Evolutionary conservation across 1,140 invertebrate genomes (phyloP), one percentile per base, ranked within the genome.

Genomic region (Marisa cornuarietis): DNA sequence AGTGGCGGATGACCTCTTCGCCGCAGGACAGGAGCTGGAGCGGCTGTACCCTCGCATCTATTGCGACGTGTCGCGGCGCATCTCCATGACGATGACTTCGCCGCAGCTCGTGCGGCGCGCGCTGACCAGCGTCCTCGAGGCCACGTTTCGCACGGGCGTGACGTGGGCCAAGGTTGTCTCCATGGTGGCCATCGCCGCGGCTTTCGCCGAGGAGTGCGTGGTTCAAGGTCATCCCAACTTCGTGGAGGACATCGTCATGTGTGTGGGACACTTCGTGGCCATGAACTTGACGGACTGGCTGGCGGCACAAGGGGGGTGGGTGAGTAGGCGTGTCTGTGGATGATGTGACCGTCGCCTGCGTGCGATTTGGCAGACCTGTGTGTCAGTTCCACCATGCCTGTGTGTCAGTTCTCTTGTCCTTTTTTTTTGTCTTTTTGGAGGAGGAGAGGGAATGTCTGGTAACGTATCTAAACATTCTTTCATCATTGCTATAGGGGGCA

Each of bases 81-180:
- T 79, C 73, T 66, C 54, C 65, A 82, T 76, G 78, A 82, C 81
- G 8, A 82, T 82, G 81, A 73, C 58, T 49, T 73, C 73, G 2
- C 26, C 78, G 7, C 66, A 71, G 20, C n/a, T 82, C 20, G 81
- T 82, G 52, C 75, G 79, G 69, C 58, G 65, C 49, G 65, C 78
- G 42, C 61, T 82, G 26, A 79, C 74, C 61, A 31, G 42, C 31
- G 78, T 82, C 2, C 71, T 82, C 22, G 73, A 82, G 9, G 72
- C 63, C 22, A 76, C 72, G 52, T 79, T 82, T 49, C 68, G 61
- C 24, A 49, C 26, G 11, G 74, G 69, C 20, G 79, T 82, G 16
- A 82, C 65, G 42, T 85, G 84, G 84, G 84, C 78, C 42, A 85
- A 83, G 73, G 58, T 85, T n/a, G 79, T 83, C 13, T 79, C 81